phyloP scores from a whole-genome alignment of 2,888 invertebrate species.

The Muscina levida region DNA sequence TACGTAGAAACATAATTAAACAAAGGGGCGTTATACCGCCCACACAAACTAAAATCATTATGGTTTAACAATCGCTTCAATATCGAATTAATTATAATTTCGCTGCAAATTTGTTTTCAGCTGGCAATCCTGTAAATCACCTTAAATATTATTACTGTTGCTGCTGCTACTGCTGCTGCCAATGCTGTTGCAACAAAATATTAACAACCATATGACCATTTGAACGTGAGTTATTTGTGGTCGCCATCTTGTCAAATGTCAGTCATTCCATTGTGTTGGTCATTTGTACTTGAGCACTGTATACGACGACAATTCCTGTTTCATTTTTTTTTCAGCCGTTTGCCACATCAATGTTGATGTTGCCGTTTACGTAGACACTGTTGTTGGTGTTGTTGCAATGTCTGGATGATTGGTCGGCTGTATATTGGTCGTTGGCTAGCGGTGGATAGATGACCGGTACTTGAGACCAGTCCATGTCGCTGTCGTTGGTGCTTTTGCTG shows the following conservation, averaged over 20 bases:
- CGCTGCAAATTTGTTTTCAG: no score
- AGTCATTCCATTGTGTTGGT: slow-evolving; percentile 63
- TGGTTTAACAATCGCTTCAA: no score
- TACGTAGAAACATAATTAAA: no score
- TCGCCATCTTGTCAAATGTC: slow-evolving; percentile 65
- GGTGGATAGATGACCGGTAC: background rate
- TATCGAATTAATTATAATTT: no score
- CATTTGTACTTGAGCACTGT: slow-evolving; percentile 67
- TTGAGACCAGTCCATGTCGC: slow-evolving; percentile 35
- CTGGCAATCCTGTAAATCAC: slow-evolving; percentile 41
- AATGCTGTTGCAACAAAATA: slow-evolving; percentile 51
- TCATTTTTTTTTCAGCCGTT: slow-evolving; percentile 8
- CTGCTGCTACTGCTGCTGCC: slow-evolving; percentile 25
- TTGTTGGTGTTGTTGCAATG: slow-evolving; percentile 33
- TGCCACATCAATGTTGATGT: background rate
- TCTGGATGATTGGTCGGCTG: slow-evolving; percentile 12
- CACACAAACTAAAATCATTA: no score
- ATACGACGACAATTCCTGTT: slow-evolving; percentile 16
- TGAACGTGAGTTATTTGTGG: slow-evolving; percentile 65
- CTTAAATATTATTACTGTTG: slow-evolving; percentile 39
- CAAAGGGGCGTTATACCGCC: no score
- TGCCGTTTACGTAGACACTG: slow-evolving; percentile 30
- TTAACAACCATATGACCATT: slow-evolving; percentile 63
- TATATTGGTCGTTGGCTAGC: slow-evolving; percentile 29
- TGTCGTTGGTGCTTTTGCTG: slow-evolving; percentile 48